Evolutionary conservation across 2,888 invertebrate species (phyloP).

Genomic region (Neoitamus cyanurus): DNA sequence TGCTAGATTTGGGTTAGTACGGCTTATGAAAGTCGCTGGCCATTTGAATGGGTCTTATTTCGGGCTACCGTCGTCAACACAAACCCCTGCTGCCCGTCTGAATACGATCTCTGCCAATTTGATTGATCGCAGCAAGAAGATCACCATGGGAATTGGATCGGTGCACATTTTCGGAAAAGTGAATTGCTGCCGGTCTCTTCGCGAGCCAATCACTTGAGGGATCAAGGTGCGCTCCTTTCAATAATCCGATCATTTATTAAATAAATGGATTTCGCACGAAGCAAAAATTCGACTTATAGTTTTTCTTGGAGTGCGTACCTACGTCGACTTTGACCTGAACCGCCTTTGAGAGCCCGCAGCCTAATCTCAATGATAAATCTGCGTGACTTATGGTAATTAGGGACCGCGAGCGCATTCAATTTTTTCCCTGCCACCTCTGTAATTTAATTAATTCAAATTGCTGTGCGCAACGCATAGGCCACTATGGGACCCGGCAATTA

Average conservation of each 20-base stretch:
- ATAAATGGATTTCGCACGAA: neutral
- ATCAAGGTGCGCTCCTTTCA: neutral
- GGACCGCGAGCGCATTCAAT: neutral
- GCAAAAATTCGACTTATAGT: neutral
- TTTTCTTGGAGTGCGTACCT: neutral
- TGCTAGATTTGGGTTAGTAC: conserved; percentile 37
- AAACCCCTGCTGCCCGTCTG: neutral
- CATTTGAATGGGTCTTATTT: conserved; percentile 21
- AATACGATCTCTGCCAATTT: neutral
- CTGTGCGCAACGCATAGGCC: neutral
- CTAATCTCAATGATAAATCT: conserved; percentile 16
- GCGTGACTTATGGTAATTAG: conserved; percentile 38
- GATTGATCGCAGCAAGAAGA: conserved; percentile 27
- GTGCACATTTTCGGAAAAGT: conserved; percentile 24
- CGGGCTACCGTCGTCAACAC: neutral
- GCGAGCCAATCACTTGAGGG: neutral
- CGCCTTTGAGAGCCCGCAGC: neutral
- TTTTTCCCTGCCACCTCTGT: conserved; percentile 12
- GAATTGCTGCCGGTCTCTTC: neutral
- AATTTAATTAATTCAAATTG: conserved; percentile 37
- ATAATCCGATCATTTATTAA: neutral
- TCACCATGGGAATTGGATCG: conserved; percentile 24
- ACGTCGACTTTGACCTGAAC: conserved; percentile 33
- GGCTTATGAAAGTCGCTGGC: conserved; percentile 7
- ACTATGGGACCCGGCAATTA: conserved; percentile 1